phyloP scores from a whole-genome alignment of 2,113 vertebrate genomes.

The Fregetta grallaria region DNA sequence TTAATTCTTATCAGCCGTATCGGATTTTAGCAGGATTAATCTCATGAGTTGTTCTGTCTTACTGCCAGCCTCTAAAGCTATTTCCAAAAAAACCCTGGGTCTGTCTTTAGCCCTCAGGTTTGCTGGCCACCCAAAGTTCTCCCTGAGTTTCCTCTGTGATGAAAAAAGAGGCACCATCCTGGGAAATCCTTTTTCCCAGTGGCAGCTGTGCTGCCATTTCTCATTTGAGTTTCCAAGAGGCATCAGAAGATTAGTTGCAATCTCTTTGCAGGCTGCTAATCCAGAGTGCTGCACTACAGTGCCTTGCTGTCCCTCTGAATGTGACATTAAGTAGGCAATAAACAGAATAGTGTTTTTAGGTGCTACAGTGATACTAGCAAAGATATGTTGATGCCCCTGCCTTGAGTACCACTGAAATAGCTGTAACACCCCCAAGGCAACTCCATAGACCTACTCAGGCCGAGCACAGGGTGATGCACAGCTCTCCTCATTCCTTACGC shows the following conservation, averaged over 20 bases:
- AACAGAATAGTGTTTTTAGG: neutral
- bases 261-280: constrained; percentile 47
- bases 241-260: constrained; percentile 59
- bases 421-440: neutral
- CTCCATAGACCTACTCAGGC: neutral
- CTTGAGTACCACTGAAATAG: neutral
- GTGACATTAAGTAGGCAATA: neutral
- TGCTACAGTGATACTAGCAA: neutral
- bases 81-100: neutral
- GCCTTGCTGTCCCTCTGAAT: neutral
- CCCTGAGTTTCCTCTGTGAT: neutral
- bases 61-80: neutral
- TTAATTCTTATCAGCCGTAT: neutral
- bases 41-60: neutral
- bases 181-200: neutral
- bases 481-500: neutral
- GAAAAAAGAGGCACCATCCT: neutral
- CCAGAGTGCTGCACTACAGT: neutral
- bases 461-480: neutral
- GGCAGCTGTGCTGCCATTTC: constrained; percentile 30
- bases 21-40: neutral
- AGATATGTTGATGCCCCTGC: neutral
- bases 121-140: neutral
- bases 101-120: neutral
- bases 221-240: constrained; percentile 30